phyloP scores from a whole-genome alignment of 2,113 vertebrate genomes.

The Connochaetes taurinus region DNA sequence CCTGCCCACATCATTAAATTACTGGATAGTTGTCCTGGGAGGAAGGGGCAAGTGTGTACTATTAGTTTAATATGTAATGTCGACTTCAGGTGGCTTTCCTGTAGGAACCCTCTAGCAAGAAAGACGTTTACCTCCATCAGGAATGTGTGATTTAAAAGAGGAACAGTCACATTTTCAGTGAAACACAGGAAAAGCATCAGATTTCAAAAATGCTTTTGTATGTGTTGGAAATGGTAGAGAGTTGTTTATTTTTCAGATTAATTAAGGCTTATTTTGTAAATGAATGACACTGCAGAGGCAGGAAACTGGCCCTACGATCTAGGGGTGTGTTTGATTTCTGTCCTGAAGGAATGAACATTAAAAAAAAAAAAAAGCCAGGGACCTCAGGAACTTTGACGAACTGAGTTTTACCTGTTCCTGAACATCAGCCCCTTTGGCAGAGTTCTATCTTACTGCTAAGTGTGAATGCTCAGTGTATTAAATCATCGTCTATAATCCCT shows the following conservation, averaged over 20 bases:
- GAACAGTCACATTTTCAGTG: neutral
- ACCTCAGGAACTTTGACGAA: neutral
- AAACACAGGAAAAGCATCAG: neutral
- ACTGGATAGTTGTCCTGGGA: neutral
- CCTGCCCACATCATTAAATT: neutral
- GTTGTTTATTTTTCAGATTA: neutral
- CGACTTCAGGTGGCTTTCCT: neutral
- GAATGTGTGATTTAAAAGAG: neutral
- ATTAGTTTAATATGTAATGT: neutral
- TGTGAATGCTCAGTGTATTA: neutral
- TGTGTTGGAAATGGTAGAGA: neutral
- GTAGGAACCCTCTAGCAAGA: neutral
- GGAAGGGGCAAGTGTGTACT: neutral
- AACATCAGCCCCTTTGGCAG: neutral
- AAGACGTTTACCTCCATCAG: neutral
- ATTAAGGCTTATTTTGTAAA: constrained; percentile 4
- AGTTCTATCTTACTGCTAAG: neutral
- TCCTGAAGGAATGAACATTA: neutral
- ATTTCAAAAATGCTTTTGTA: neutral
- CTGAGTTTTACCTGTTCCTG: neutral
- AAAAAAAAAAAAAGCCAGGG: neutral
- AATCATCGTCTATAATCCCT: constrained; percentile 57
- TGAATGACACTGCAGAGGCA: neutral
- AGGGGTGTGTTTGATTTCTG: neutral
- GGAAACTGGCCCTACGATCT: neutral